Percentiles rank a stretch among this genome's conserved stretches.
Evolutionary conservation across 2,113 vertebrate species (phyloP).

Genomic region (Aegithalos caudatus): DNA sequence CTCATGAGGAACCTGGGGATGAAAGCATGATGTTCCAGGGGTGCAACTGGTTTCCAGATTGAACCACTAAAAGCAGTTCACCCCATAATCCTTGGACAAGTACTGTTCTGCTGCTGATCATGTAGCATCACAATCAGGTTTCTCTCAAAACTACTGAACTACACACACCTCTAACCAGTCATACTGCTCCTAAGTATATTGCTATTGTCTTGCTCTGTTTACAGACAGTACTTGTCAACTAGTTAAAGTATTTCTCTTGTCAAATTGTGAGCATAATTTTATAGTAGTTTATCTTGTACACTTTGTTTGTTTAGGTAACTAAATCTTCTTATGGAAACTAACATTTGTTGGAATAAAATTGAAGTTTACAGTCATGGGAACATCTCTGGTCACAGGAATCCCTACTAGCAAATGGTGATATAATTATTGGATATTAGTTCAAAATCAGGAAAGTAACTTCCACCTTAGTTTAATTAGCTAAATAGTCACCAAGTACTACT

Average conservation of each 20-base stretch:
- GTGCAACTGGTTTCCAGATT: background rate
- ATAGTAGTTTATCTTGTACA: background rate
- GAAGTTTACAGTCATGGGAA: background rate
- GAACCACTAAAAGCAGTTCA: background rate
- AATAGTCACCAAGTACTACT: background rate
- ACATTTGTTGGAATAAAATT: background rate
- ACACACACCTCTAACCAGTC: fast-evolving
- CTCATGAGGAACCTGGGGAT: background rate
- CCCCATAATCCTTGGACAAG: background rate
- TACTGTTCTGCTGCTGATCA: background rate
- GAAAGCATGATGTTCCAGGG: background rate
- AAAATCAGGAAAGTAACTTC: background rate
- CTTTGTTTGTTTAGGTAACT: background rate
- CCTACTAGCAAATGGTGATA: background rate
- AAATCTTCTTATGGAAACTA: background rate
- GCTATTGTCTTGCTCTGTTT: background rate
- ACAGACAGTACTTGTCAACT: background rate
- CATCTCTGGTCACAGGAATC: background rate
- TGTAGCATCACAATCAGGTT: background rate
- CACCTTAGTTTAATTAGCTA: background rate
- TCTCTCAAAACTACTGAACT: background rate
- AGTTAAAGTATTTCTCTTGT: background rate
- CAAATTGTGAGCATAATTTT: background rate
- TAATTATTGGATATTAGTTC: background rate
- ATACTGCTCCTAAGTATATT: background rate